Conservation (phyloP, 2,888 invertebrate species). For the Rhagonycha fulva region DNA sequence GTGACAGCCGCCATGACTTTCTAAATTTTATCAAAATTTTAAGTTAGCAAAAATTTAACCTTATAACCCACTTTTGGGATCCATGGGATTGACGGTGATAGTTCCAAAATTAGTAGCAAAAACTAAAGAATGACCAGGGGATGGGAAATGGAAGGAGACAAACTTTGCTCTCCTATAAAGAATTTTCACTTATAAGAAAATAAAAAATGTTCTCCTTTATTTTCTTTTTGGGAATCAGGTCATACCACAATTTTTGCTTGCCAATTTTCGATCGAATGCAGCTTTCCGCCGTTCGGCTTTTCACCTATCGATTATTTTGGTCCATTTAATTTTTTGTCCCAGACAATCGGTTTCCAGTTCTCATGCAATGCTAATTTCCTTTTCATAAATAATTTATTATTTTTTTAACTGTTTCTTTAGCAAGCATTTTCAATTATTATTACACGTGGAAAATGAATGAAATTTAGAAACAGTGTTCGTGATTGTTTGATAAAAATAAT, state of each 20-base stretch:
- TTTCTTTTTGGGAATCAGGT: not conserved
- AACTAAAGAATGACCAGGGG: too few relatives aligned
- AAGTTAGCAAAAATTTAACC: too few relatives aligned
- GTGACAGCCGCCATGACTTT: too few relatives aligned
- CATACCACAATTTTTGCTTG: not conserved
- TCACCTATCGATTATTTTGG: not conserved
- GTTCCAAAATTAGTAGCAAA: too few relatives aligned
- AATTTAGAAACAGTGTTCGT: not conserved
- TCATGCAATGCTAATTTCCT: not conserved
- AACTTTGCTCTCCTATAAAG: too few relatives aligned
- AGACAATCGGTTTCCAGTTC: too few relatives aligned
- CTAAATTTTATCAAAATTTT: too few relatives aligned
- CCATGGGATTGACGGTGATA: too few relatives aligned
- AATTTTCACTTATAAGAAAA: too few relatives aligned
- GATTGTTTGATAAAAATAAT: not conserved
- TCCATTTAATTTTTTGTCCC: not conserved
- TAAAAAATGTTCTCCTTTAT: too few relatives aligned
- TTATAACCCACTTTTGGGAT: too few relatives aligned
- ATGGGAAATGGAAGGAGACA: too few relatives aligned
- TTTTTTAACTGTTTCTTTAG: not conserved
- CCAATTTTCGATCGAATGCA: not conserved
- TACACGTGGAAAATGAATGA: not conserved
- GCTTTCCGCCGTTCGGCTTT: not conserved
- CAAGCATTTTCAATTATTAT: not conserved
- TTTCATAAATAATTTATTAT: not conserved